Percentiles rank a stretch among this genome's conserved stretches.
These are phyloP conservation scores for Podiceps cristatus DNA, from an alignment of 2,113 vertebrate genomes.

Conservation along the genomic window DNA sequence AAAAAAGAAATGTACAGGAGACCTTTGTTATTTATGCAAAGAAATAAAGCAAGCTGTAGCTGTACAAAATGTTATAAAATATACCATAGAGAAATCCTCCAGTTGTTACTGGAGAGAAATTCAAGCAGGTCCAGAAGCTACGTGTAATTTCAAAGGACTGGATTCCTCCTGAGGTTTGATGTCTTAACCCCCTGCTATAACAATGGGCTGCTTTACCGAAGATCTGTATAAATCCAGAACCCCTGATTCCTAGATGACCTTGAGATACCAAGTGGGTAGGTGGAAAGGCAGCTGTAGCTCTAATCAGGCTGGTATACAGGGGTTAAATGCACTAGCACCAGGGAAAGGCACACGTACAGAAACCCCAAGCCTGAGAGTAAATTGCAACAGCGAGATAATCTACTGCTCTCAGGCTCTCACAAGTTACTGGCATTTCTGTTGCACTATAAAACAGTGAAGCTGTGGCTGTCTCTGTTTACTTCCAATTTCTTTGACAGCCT, in stretches of 20 bases:
- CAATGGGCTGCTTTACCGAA: constrained; percentile 33
- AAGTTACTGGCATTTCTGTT: constrained; percentile 41
- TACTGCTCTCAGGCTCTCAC: not conserved
- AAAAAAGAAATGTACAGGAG: constrained; percentile 35
- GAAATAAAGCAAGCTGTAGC: constrained; percentile 66
- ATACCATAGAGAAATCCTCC: constrained; percentile 50
- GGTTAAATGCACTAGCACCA: constrained; percentile 45
- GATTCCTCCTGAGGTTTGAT: constrained; percentile 43
- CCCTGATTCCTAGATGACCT: constrained; percentile 66
- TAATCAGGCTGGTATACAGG: not conserved
- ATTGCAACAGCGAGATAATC: constrained; percentile 19
- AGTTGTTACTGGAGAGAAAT: constrained; percentile 49
- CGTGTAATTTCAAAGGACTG: constrained; percentile 47
- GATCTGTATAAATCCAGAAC: constrained; percentile 46
- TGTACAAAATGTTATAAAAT: constrained; percentile 55
- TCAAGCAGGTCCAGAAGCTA: constrained; percentile 32
- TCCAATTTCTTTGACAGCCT: not conserved
- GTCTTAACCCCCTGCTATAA: constrained; percentile 51
- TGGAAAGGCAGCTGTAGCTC: constrained; percentile 2
- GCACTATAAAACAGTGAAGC: not conserved
- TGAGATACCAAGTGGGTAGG: not conserved
- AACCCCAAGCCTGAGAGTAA: constrained; percentile 28
- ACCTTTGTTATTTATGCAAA: constrained; percentile 76
- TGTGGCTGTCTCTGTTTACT: constrained; percentile 15
- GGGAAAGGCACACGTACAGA: not conserved